Percentiles rank a stretch among this genome's conserved stretches.
Conservation (phyloP, 2,113 vertebrate genomes). For the Oreochromis spilurus region DNA sequence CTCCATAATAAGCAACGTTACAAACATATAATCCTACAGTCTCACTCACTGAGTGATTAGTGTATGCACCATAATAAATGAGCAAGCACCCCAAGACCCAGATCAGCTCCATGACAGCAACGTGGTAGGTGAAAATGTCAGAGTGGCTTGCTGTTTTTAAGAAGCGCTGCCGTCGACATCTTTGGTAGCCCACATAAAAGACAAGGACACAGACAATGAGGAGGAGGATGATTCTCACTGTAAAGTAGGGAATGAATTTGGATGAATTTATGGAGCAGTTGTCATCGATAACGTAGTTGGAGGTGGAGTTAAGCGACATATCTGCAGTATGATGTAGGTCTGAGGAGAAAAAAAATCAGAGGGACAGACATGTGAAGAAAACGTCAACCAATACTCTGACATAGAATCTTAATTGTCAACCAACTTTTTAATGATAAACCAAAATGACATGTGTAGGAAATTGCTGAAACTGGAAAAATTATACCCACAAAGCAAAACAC, state of each 20-base stretch:
- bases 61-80: fast-evolving
- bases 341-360: not conserved
- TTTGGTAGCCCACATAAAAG: not conserved
- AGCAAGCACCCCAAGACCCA: not conserved
- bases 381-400: not conserved
- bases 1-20: not conserved
- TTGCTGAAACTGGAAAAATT: not conserved
- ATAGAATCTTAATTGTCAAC: not conserved
- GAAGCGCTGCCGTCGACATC: not conserved
- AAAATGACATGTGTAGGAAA: not conserved
- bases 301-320: not conserved
- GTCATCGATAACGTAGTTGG: not conserved
- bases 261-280: not conserved
- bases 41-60: fast-evolving
- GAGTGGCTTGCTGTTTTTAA: not conserved
- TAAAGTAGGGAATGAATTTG: not conserved
- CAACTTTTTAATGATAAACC: not conserved
- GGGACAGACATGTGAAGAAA: not conserved
- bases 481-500: not conserved
- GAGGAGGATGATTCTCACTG: not conserved
- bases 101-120: not conserved
- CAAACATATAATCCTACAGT: fast-evolving
- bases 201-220: not conserved
- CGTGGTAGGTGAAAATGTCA: not conserved
- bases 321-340: not conserved